phyloP scores from a whole-genome alignment of 2,797 vertebrate species.

The Cyprinodon diabolis region DNA sequence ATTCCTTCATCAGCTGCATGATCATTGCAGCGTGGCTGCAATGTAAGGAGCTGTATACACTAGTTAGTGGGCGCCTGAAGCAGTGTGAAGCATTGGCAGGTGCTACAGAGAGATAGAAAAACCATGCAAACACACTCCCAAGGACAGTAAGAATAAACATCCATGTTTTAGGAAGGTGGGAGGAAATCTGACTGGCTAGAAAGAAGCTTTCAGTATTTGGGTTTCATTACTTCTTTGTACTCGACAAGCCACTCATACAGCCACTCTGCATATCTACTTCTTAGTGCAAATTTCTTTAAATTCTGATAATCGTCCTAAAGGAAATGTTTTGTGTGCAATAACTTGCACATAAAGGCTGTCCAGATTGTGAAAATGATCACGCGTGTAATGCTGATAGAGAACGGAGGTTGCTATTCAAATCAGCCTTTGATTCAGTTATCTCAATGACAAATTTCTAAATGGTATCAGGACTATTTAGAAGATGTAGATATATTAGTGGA shows the following conservation, averaged over 20 bases:
- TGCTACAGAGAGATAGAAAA: background rate
- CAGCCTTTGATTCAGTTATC: background rate
- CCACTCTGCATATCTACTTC: background rate
- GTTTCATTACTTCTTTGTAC: background rate
- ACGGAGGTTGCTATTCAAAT: background rate
- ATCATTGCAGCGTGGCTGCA: background rate
- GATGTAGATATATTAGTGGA: background rate
- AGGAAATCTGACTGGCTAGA: background rate
- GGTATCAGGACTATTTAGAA: background rate
- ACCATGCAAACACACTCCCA: background rate
- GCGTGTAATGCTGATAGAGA: background rate
- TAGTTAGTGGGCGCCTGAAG: background rate
- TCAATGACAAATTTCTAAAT: background rate
- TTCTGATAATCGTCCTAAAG: background rate
- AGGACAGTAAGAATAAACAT: background rate
- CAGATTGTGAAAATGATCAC: conserved; percentile 6
- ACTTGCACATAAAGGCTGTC: background rate
- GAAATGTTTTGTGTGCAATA: background rate
- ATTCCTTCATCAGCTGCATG: background rate
- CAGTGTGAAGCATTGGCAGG: background rate
- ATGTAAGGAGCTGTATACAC: background rate
- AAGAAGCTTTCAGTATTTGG: background rate
- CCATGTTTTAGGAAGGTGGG: background rate
- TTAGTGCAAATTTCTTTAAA: background rate
- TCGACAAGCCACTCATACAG: background rate